A percentile compares a stretch with the other conserved stretches of the same genome.
These are phyloP conservation scores for Benitochromis conjunctus DNA, from an alignment of 2,113 vertebrate species.

Conservation along the genomic window DNA sequence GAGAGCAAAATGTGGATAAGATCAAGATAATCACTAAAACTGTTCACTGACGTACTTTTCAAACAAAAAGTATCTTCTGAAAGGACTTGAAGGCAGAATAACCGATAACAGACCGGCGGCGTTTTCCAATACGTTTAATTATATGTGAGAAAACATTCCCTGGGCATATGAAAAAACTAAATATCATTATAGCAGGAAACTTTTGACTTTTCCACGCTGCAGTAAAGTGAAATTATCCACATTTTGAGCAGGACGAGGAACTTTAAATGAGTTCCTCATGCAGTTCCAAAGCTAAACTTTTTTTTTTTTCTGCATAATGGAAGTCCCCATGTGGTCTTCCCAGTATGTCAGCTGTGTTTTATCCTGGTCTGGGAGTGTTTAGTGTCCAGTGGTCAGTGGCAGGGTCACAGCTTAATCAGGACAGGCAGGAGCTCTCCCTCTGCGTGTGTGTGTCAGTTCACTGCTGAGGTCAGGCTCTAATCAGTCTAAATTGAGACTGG, in stretches of 20 bases:
- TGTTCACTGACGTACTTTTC: not conserved
- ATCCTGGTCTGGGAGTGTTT: constrained; percentile 57
- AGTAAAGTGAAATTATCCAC: not conserved
- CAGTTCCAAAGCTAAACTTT: not conserved
- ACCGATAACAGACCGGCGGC: not conserved
- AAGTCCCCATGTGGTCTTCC: constrained; percentile 39
- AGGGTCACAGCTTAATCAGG: constrained; percentile 55
- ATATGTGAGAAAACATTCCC: not conserved
- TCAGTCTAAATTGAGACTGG: constrained; percentile 48
- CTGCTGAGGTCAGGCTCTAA: constrained; percentile 56
- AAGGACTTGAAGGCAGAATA: not conserved
- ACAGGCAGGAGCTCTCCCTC: constrained; percentile 24
- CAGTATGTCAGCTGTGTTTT: constrained; percentile 26
- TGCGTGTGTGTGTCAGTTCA: constrained; percentile 27
- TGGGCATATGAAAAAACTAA: not conserved
- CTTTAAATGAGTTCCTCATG: constrained; percentile 59
- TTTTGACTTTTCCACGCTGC: not conserved
- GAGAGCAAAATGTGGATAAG: not conserved
- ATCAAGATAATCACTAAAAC: not conserved
- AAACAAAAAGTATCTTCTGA: not conserved
- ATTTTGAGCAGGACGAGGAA: constrained; percentile 9
- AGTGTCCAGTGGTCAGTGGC: constrained; percentile 60
- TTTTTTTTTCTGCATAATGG: not conserved
- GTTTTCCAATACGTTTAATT: not conserved
- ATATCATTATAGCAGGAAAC: not conserved